These are phyloP conservation scores for Subacronicta megacephala DNA, from an alignment of 2,888 invertebrate species.

Conservation along the genomic window DNA sequence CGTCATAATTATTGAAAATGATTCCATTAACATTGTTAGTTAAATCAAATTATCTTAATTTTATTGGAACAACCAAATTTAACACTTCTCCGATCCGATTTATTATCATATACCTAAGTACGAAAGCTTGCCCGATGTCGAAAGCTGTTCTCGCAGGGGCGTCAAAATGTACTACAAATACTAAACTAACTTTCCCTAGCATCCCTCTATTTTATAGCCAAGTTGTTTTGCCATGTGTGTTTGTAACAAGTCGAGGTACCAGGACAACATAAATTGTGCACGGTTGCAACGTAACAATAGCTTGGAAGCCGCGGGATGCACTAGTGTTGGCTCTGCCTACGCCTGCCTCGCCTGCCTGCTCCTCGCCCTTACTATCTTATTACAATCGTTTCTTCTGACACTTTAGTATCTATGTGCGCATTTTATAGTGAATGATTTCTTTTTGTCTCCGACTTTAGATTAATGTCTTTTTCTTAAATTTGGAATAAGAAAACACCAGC, in stretches of 20 bases:
- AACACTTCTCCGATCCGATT: neutral
- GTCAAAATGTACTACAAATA: constrained; percentile 24
- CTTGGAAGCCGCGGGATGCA: constrained; percentile 69
- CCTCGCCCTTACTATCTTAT: constrained; percentile 79
- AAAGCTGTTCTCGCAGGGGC: constrained; percentile 1
- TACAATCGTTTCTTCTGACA: constrained; percentile 82
- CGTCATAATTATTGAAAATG: constrained; percentile 53
- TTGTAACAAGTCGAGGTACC: constrained; percentile 48
- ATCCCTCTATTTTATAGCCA: constrained; percentile 46
- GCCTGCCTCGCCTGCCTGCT: constrained; percentile 53
- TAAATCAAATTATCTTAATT: constrained; percentile 21
- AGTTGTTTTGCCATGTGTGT: constrained; percentile 52
- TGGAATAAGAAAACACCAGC: too few relatives aligned
- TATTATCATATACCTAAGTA: too few relatives aligned
- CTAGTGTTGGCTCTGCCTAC: constrained; percentile 58
- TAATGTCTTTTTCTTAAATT: constrained; percentile 1
- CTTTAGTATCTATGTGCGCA: constrained; percentile 78
- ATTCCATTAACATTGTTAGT: constrained; percentile 48
- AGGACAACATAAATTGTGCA: constrained; percentile 77
- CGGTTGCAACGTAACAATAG: constrained; percentile 78
- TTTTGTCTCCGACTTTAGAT: constrained; percentile 54
- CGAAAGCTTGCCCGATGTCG: neutral
- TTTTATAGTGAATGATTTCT: constrained; percentile 74
- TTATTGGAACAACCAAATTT: constrained; percentile 10
- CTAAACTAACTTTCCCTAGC: constrained; percentile 12